A percentile compares a stretch with the other conserved stretches of the same genome.
Evolutionary conservation across 2,888 invertebrate genomes (phyloP).

Genomic region (Rhagonycha lutea): DNA sequence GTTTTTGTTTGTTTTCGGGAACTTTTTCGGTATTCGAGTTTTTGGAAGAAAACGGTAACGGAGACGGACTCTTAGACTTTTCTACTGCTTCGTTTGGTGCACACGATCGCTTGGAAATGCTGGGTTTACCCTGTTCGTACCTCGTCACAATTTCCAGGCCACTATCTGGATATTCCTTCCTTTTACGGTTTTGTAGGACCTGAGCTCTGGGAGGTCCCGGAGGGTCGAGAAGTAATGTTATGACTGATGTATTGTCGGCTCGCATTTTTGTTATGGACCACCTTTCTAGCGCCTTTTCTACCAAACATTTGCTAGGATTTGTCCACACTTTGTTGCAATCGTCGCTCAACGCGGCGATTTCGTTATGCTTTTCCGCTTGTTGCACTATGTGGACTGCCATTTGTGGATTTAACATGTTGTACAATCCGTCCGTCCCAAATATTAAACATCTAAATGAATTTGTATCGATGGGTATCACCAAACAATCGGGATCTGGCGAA

Average conservation of each 20-base stretch:
- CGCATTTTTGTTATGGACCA: constrained; percentile 87
- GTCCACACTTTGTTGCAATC: constrained; percentile 64
- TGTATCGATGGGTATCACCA: constrained; percentile 81
- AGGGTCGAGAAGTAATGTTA: constrained; percentile 89
- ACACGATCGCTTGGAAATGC: constrained; percentile 8
- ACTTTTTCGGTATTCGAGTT: background rate
- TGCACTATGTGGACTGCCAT: constrained; percentile 85
- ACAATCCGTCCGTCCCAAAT: constrained; percentile 95
- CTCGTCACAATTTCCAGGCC: constrained; percentile 51
- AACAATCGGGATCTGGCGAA: constrained; percentile 96
- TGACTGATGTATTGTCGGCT: constrained; percentile 95
- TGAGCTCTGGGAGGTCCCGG: constrained; percentile 78
- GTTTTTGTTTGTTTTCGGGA: background rate
- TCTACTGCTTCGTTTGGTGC: background rate
- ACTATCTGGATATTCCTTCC: constrained; percentile 39
- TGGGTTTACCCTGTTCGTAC: constrained; percentile 29
- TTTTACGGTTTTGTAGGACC: constrained; percentile 56
- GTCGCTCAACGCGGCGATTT: constrained; percentile 61
- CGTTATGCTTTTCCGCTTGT: constrained; percentile 79
- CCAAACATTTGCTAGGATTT: constrained; percentile 90
- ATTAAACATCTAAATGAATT: constrained; percentile 82
- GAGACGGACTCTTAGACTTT: background rate
- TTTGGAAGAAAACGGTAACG: background rate
- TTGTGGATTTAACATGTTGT: constrained; percentile 90
- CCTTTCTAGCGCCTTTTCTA: constrained; percentile 74